A percentile compares a stretch with the other conserved stretches of the same genome.
These are phyloP conservation scores for Gymnoscelis rufifasciata DNA, from an alignment of 2,888 invertebrate species.

Conservation along the genomic window DNA sequence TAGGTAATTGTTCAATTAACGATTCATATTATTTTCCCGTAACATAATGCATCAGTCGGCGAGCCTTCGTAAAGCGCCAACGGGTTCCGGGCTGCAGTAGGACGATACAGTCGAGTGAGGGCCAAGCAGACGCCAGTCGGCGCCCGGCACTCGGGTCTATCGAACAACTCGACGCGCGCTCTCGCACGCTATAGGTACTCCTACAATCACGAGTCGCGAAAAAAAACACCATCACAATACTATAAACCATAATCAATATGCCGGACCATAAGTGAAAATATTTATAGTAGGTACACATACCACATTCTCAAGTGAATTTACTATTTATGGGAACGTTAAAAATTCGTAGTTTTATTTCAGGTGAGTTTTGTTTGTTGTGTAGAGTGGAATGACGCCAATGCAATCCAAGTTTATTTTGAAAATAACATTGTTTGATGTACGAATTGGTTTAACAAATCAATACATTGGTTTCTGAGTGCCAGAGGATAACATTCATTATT, in stretches of 20 bases:
- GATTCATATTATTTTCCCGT: too few species aligned
- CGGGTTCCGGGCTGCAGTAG: slow-evolving; percentile 5
- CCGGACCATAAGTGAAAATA: slow-evolving; percentile 33
- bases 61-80: neutral
- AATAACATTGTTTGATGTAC: slow-evolving; percentile 30
- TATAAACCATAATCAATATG: slow-evolving; percentile 38
- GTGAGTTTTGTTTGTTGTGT: slow-evolving; percentile 46
- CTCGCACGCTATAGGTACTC: slow-evolving; percentile 16
- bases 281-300: slow-evolving; percentile 26
- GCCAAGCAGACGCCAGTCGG: slow-evolving; percentile 1
- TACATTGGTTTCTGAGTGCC: too few species aligned
- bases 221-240: slow-evolving; percentile 40
- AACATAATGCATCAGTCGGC: neutral
- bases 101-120: slow-evolving; percentile 7
- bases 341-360: slow-evolving; percentile 35
- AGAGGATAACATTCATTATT: too few species aligned
- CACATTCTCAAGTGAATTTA: slow-evolving; percentile 25
- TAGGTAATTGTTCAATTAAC: too few species aligned
- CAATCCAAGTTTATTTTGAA: slow-evolving; percentile 35
- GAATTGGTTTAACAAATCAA: neutral
- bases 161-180: slow-evolving; percentile 13
- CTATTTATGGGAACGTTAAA: slow-evolving; percentile 27
- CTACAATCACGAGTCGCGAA: slow-evolving; percentile 26
- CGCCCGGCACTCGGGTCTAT: slow-evolving; percentile 11
- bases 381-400: slow-evolving; percentile 34